These are phyloP conservation scores for Erinaceus europaeus DNA, from an alignment of 2,113 vertebrate species.

Conservation along the genomic window DNA sequence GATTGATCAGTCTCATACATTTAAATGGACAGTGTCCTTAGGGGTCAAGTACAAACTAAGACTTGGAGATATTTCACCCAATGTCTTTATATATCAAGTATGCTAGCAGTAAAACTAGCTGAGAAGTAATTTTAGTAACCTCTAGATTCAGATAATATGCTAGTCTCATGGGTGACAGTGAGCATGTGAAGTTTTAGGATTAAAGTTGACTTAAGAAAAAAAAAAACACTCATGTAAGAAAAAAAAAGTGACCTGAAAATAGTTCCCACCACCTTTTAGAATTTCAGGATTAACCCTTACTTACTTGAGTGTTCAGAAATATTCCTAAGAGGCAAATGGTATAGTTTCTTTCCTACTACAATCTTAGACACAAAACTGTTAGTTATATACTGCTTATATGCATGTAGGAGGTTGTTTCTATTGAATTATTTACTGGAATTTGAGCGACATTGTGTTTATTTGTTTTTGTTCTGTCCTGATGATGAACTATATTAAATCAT, in stretches of 20 bases:
- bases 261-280: not conserved
- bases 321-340: not conserved
- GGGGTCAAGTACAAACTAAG: not conserved
- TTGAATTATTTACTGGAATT: conserved; percentile 25
- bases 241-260: not conserved
- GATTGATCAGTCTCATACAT: conserved; percentile 30
- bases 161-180: conserved; percentile 10
- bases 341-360: not conserved
- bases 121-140: conserved; percentile 1
- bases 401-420: not conserved
- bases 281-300: not conserved
- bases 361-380: not conserved
- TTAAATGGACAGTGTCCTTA: conserved; percentile 16
- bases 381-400: not conserved
- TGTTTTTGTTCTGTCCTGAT: not conserved
- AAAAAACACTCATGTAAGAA: not conserved
- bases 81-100: not conserved
- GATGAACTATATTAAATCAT: not conserved
- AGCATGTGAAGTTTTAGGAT: not conserved
- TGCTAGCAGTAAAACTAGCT: not conserved
- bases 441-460: conserved; percentile 33
- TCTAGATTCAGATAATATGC: not conserved
- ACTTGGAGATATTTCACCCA: not conserved
- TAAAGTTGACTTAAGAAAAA: conserved; percentile 15
- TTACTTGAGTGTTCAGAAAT: not conserved